Evolutionary conservation across 2,113 vertebrate genomes (phyloP).

Genomic region (Phalacrocorax carbo): DNA sequence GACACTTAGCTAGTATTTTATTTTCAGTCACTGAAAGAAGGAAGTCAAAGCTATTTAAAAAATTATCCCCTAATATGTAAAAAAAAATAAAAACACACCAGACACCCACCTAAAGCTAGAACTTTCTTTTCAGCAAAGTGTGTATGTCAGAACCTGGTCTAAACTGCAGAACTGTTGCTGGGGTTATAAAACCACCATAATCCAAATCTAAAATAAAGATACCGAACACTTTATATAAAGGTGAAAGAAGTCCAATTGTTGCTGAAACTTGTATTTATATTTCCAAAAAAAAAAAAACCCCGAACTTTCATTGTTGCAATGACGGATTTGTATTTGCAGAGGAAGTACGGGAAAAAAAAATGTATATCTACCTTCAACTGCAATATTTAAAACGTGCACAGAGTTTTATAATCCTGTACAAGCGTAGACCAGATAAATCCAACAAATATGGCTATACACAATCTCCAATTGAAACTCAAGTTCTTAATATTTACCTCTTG

Average conservation of each 20-base stretch:
- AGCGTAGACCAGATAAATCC: not conserved
- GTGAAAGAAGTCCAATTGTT: not conserved
- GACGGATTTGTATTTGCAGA: not conserved
- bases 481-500: conserved; percentile 41
- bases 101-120: conserved; percentile 41
- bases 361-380: not conserved
- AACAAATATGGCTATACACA: conserved; percentile 51
- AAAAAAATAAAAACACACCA: not conserved
- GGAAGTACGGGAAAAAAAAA: not conserved
- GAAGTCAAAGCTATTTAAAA: not conserved
- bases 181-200: conserved; percentile 35
- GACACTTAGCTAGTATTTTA: not conserved
- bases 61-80: not conserved
- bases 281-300: not conserved
- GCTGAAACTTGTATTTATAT: not conserved
- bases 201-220: not conserved
- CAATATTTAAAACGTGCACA: not conserved
- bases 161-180: conserved; percentile 35
- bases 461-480: conserved; percentile 2
- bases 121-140: conserved; percentile 59
- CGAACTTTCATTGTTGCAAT: not conserved
- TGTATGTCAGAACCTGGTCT: conserved; percentile 19
- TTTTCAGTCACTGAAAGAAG: not conserved
- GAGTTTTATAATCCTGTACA: conserved; percentile 1
- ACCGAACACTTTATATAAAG: not conserved